phyloP scores from a whole-genome alignment of 2,113 vertebrate species.

The Nycticryphes semicollaris region DNA sequence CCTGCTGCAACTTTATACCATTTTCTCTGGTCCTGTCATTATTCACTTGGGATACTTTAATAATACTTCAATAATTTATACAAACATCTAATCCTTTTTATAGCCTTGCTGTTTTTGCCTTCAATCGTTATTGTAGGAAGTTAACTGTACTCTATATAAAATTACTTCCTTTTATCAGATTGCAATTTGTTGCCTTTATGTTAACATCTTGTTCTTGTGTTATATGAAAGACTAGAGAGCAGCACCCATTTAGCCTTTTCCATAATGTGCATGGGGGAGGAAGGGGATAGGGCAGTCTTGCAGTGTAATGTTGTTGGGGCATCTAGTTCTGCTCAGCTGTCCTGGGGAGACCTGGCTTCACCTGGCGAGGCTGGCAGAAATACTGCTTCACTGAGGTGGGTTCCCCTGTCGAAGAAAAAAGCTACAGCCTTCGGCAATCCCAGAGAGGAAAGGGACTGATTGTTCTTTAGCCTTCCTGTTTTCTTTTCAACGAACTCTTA shows the following conservation, averaged over 20 bases:
- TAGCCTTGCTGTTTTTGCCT: background rate
- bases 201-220: background rate
- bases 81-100: background rate
- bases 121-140: background rate
- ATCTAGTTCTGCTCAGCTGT: background rate
- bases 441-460: conserved; percentile 1
- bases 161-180: background rate
- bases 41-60: too few relatives aligned
- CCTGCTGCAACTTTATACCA: too few relatives aligned
- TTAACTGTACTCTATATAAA: background rate
- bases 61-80: background rate
- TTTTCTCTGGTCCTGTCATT: too few relatives aligned
- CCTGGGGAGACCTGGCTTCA: background rate
- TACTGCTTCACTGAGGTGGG: background rate
- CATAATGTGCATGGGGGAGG: fast-evolving
- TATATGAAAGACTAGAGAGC: background rate
- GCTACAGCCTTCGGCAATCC: background rate
- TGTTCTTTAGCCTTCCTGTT: conserved; percentile 42
- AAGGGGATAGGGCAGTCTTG: background rate
- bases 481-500: conserved; percentile 48
- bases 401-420: background rate
- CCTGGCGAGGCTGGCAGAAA: background rate
- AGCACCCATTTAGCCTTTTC: background rate
- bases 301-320: background rate
- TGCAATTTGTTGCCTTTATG: background rate